Evolutionary conservation across 2,888 invertebrate genomes (phyloP).

Genomic region (Maniola hyperantus): DNA sequence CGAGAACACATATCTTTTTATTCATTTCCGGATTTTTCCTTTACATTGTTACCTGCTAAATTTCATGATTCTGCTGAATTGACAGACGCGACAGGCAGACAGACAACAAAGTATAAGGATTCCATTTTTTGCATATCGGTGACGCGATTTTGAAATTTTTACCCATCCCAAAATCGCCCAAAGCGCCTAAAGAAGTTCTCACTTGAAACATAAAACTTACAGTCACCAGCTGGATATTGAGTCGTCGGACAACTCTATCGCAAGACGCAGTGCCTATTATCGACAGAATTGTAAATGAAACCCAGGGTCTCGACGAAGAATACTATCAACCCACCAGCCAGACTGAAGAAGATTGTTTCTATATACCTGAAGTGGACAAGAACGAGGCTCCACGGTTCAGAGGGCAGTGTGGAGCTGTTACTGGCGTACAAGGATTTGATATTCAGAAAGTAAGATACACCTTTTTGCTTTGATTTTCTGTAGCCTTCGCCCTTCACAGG

Average conservation of each 20-base stretch:
- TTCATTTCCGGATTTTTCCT: too few species aligned
- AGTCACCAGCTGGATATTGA: constrained; percentile 73
- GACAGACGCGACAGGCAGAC: too few species aligned
- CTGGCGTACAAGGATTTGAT: constrained; percentile 56
- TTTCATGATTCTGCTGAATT: too few species aligned
- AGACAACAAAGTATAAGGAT: too few species aligned
- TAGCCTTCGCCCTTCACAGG: too few species aligned
- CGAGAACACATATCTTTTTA: too few species aligned
- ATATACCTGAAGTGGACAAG: constrained; percentile 55
- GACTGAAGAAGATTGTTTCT: constrained; percentile 65
- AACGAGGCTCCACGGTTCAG: constrained; percentile 56
- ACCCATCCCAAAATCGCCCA: too few species aligned
- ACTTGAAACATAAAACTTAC: constrained; percentile 19
- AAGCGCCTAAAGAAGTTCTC: too few species aligned
- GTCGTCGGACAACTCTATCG: constrained; percentile 52
- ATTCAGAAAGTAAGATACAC: constrained; percentile 54
- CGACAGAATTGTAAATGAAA: constrained; percentile 48
- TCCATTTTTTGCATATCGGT: too few species aligned
- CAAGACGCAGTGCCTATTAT: constrained; percentile 48
- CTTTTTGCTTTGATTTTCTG: too few species aligned
- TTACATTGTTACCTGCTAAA: too few species aligned
- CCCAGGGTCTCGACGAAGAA: constrained; percentile 57
- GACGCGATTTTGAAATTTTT: too few species aligned
- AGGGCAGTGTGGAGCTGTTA: constrained; percentile 58
- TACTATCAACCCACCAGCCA: constrained; percentile 63